phyloP scores from a whole-genome alignment of 2,888 invertebrate genomes.

The Metopia argyrocephala region DNA sequence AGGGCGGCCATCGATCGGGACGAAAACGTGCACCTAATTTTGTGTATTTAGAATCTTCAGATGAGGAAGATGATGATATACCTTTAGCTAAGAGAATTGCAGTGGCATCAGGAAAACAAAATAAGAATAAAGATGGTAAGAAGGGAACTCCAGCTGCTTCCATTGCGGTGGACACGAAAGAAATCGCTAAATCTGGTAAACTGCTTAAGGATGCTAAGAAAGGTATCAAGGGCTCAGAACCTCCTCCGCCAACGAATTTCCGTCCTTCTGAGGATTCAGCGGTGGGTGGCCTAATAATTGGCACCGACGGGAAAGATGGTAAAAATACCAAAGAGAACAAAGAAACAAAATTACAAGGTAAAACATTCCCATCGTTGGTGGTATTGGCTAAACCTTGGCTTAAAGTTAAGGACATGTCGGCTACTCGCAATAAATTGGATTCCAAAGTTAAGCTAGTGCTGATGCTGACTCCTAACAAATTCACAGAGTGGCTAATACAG shows the following conservation, averaged over 20 bases:
- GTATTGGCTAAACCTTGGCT: slow-evolving; percentile 90
- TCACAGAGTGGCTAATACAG: slow-evolving; percentile 94
- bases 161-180: slow-evolving; percentile 26
- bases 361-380: slow-evolving; percentile 91
- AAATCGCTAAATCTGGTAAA: slow-evolving; percentile 34
- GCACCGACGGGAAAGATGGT: slow-evolving; percentile 80
- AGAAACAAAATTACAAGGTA: slow-evolving; percentile 86
- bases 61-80: slow-evolving; percentile 78
- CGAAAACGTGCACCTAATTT: slow-evolving; percentile 71
- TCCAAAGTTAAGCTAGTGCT: slow-evolving; percentile 89
- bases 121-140: slow-evolving; percentile 63
- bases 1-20: slow-evolving; percentile 65
- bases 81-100: slow-evolving; percentile 79
- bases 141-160: slow-evolving; percentile 6
- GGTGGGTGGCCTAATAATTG: slow-evolving; percentile 85
- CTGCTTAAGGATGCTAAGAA: slow-evolving; percentile 48
- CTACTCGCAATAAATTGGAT: slow-evolving; percentile 84
- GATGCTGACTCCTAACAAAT: slow-evolving; percentile 89
- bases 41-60: slow-evolving; percentile 76
- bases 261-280: slow-evolving; percentile 86
- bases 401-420: slow-evolving; percentile 83
- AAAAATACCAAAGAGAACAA: slow-evolving; percentile 84
- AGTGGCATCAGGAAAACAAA: slow-evolving; percentile 69
- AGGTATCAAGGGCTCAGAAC: slow-evolving; percentile 45
- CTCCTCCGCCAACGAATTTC: slow-evolving; percentile 72